A percentile compares a stretch with the other conserved stretches of the same genome.
Conservation (phyloP, 2,797 vertebrate genomes). For the Falco cherrug region DNA sequence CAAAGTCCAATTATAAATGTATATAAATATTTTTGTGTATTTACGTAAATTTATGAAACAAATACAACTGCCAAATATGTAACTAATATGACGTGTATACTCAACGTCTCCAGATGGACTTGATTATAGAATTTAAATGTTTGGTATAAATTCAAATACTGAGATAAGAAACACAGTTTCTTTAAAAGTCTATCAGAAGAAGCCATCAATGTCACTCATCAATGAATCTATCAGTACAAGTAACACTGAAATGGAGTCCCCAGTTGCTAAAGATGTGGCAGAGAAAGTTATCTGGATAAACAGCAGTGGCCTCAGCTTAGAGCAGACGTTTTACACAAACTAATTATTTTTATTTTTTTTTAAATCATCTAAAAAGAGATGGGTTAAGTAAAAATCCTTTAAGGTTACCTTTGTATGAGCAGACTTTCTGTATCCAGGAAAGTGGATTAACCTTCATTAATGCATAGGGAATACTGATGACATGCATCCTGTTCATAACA, state of each 20-base stretch:
- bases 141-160: background rate
- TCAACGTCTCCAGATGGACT: background rate
- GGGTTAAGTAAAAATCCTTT: background rate
- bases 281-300: background rate
- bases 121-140: background rate
- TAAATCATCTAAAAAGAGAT: background rate
- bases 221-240: background rate
- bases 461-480: slow-evolving; percentile 95
- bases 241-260: background rate
- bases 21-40: background rate
- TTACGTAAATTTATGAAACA: background rate
- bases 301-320: background rate
- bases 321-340: background rate
- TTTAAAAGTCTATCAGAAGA: background rate
- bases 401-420: slow-evolving; percentile 88
- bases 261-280: background rate
- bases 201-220: background rate
- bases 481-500: slow-evolving; percentile 95
- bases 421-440: slow-evolving; percentile 98
- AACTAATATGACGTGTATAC: accelerated
- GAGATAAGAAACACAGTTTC: background rate
- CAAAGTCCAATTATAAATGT: background rate
- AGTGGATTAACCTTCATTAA: slow-evolving; percentile 98
- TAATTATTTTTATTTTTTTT: background rate
- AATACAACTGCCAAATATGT: background rate